Evolutionary conservation across 2,113 vertebrate genomes (phyloP), one percentile per base, ranked within the genome.

Genomic region (Artemisiospiza belli): DNA sequence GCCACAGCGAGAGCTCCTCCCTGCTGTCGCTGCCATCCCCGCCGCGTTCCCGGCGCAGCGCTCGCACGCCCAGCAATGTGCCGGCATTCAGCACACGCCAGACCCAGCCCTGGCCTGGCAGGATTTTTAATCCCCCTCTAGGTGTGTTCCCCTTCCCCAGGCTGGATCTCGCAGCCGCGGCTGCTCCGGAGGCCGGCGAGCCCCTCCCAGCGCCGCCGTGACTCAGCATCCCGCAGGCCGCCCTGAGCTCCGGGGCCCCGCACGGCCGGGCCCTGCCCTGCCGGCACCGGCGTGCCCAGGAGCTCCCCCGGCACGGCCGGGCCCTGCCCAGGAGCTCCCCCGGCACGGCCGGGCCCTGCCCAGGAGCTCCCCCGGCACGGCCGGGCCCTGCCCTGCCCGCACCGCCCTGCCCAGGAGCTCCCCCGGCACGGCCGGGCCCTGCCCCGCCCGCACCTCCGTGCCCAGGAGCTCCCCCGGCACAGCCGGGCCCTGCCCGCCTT

Each of bases 151-250:
- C 24, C 44, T 14, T 61, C 10, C 51, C 33, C 35, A 13, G 37
- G 52, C 52, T 33, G 31, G 22, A 6, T 30, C 5, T 9, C 54
- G 49, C 59, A 1, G n/a, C 67, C 2, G 47, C 2, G 25, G 17
- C 54, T 20, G 49, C 75, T 43, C 31, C 87, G 19, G 61, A 58
- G 63, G 35, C 49, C 21, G 24, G 64, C 4, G 33, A 61, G 89
- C 92, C 69, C 33, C 58, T 88, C 67, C 69, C 73, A 16, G 67
- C 55, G 35, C 58, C 23, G 74, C 79, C 0, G 62, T 97, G 97
- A 97, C 91, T 97, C 96, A 97, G 96, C 95, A 97, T 31, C 44
- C 49, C 63, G 41, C 52, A 55, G 66, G 64, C 76, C 64, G 58
- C n/a, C 33, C 33, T 10, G 14, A 13, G 57, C 22, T 23, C 9